Conservation (phyloP, 2,113 vertebrate genomes). For the Podarcis raffonei region DNA sequence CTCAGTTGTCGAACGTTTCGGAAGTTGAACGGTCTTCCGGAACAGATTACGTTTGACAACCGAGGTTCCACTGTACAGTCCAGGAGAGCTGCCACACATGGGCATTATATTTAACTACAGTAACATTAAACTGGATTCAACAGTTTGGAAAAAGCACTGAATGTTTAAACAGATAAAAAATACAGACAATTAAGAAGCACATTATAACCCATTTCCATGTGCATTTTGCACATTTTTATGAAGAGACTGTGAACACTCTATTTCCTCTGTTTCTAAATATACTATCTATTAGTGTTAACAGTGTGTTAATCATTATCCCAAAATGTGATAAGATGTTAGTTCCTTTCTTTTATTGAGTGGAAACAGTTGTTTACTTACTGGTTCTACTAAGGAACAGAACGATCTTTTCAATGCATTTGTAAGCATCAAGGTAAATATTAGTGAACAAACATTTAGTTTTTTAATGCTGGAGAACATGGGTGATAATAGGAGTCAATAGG, state of each 20-base stretch:
- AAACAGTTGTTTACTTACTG: constrained; percentile 31
- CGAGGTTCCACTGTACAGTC: neutral
- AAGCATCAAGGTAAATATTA: neutral
- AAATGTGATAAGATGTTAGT: constrained; percentile 40
- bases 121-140: constrained; percentile 15
- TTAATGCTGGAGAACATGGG: neutral
- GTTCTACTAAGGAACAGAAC: constrained; percentile 26
- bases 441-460: constrained; percentile 23
- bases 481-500: constrained; percentile 30
- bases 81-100: accelerated
- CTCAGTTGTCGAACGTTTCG: no score
- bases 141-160: constrained; percentile 43
- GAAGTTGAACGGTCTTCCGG: no score
- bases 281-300: constrained; percentile 49
- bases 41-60: no score
- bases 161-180: constrained; percentile 54
- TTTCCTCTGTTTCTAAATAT: constrained; percentile 10
- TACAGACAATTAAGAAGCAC: constrained; percentile 9
- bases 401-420: constrained; percentile 31
- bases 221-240: constrained; percentile 17
- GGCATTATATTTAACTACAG: neutral
- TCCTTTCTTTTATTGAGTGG: constrained; percentile 29
- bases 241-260: constrained; percentile 31
- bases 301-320: constrained; percentile 59
- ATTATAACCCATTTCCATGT: constrained; percentile 55